phyloP scores from a whole-genome alignment of 2,113 vertebrate species.

The Puma concolor region DNA sequence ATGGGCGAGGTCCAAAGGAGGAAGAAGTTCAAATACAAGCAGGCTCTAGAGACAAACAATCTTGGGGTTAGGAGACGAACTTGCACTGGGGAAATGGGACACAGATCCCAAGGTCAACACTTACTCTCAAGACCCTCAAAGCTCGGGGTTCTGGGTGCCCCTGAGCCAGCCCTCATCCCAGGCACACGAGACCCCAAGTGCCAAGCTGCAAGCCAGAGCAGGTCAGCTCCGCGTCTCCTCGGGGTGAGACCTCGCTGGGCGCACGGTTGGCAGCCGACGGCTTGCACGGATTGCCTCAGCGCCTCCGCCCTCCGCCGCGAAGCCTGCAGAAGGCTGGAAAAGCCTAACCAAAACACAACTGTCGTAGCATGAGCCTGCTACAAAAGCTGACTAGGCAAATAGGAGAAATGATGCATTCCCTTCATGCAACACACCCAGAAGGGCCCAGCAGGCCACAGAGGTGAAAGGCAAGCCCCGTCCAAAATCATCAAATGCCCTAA shows the following conservation, averaged over 20 bases:
- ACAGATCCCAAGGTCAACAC: neutral
- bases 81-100: neutral
- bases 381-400: neutral
- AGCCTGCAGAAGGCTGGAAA: neutral
- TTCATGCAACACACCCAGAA: neutral
- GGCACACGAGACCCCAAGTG: accelerated
- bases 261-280: neutral
- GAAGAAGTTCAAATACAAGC: neutral
- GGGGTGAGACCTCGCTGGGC: accelerated
- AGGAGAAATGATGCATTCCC: neutral
- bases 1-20: neutral
- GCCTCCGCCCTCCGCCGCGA: neutral
- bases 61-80: neutral
- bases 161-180: accelerated
- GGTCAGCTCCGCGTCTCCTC: neutral
- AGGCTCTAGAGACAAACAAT: neutral
- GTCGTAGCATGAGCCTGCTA: neutral
- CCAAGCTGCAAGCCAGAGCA: too few species aligned
- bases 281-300: neutral
- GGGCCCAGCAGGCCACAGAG: slow-evolving; percentile 60
- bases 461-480: neutral
- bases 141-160: neutral
- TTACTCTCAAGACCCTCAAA: neutral
- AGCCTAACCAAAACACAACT: neutral
- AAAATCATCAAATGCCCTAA: slow-evolving; percentile 52